These are phyloP conservation scores for Euclidia mi DNA, from an alignment of 2,888 invertebrate genomes.

Conservation along the genomic window DNA sequence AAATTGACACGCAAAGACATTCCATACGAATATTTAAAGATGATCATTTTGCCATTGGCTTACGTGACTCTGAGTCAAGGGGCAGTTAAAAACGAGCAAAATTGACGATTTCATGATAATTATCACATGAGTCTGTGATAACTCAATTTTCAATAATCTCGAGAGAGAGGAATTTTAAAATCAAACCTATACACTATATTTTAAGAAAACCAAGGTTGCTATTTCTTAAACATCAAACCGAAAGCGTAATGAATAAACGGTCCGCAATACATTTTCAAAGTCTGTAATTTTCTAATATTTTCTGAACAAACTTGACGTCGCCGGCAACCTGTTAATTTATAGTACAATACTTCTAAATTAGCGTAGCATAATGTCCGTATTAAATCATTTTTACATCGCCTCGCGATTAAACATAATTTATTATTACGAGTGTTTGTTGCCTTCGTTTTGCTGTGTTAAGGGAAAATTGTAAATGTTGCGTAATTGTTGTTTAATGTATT, in stretches of 20 bases:
- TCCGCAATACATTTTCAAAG: slow-evolving; percentile 21
- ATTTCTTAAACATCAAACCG: slow-evolving; percentile 1
- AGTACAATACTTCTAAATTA: slow-evolving; percentile 72
- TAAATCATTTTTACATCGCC: slow-evolving; percentile 74
- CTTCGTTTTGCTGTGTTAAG: slow-evolving; percentile 52
- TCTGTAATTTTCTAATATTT: slow-evolving; percentile 28
- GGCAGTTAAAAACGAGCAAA: too few species aligned
- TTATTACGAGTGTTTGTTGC: slow-evolving; percentile 60
- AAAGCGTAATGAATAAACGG: slow-evolving; percentile 1
- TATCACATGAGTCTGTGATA: too few species aligned
- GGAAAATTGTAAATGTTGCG: slow-evolving; percentile 36
- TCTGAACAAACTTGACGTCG: slow-evolving; percentile 23
- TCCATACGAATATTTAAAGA: too few species aligned
- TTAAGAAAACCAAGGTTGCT: neutral
- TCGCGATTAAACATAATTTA: slow-evolving; percentile 72
- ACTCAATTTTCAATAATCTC: too few species aligned
- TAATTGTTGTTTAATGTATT: slow-evolving; percentile 52
- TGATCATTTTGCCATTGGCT: too few species aligned
- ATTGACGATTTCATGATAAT: too few species aligned
- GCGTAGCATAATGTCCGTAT: slow-evolving; percentile 62
- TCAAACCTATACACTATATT: too few species aligned
- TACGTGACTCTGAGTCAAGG: too few species aligned
- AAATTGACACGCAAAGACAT: too few species aligned
- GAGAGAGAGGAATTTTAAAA: too few species aligned
- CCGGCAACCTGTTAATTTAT: slow-evolving; percentile 69